Evolutionary conservation across 2,797 vertebrate species (phyloP), one percentile per base, ranked within the genome.

Genomic region (Pangasius sanitwongsei): DNA sequence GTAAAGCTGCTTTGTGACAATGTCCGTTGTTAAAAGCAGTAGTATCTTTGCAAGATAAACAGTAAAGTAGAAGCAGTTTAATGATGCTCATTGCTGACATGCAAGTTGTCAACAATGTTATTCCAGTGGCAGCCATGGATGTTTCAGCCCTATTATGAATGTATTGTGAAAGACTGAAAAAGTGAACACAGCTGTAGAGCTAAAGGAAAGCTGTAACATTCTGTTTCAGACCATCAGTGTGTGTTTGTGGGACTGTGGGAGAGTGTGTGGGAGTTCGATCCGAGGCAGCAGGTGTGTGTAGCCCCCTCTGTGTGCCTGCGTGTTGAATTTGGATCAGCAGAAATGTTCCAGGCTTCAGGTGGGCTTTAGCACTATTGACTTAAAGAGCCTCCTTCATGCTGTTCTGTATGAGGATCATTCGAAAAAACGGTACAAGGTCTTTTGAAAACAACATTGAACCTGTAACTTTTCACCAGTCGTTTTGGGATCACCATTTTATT

Each of bases 301-400:
- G 15, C 80, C 50, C 81, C 87, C 89, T 83, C 87, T 69, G 88
- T 63, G 86, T 85, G 80, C 18, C 65, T 74, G 44, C 85, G 90
- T 90, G 88, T 84, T 65, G 75, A 87, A 85, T 41, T 65, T 65
- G 28, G 81, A 80, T 41, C 63, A 85, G 75, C 55, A 61, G 81
- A 84, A 87, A 91, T 90, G 87, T 90, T 90, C 89, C 53, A 20
- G 74, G 94, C 94, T 93, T 93, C 94, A 93, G 95, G 95, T 94
- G 95, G 95, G 92, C 92, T 94, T 95, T 93, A 23, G 82, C 16
- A 67, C 85, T 88, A 90, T 90, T 50, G 89, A 90, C 48, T 63
- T n/a, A 77, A 77, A 34, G 57, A 31, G 11, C 53, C 89, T 70
- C 25, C 57, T 83, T 41, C 83, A 41, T 41, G 63, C 55, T 48